Evolutionary conservation across 2,797 vertebrate genomes (phyloP).

Genomic region (Amphiprion clarkii): DNA sequence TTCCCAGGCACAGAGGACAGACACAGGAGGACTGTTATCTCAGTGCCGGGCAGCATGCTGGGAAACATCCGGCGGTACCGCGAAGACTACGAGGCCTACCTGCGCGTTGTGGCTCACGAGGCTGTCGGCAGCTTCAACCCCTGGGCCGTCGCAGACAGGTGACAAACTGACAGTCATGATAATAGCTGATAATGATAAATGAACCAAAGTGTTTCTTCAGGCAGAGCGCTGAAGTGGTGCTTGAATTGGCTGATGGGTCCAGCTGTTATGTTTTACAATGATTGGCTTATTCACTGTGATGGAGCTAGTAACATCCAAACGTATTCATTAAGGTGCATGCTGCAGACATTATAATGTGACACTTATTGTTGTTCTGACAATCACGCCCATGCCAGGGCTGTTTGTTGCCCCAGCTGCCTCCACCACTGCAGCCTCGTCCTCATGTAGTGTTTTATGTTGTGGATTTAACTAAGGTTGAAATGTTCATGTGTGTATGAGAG

Average conservation of each 20-base stretch:
- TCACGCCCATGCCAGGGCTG: no score
- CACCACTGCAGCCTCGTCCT: not conserved
- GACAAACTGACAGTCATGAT: slow-evolving; percentile 25
- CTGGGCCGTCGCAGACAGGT: slow-evolving; percentile 92
- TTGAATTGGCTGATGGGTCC: not conserved
- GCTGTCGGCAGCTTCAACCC: slow-evolving; percentile 88
- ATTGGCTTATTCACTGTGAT: not conserved
- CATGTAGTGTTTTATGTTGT: not conserved
- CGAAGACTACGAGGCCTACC: slow-evolving; percentile 84
- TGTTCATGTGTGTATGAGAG: not conserved
- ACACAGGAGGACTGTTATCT: slow-evolving; percentile 66
- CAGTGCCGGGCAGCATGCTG: slow-evolving; percentile 83
- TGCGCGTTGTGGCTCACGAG: slow-evolving; percentile 87
- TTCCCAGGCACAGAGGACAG: slow-evolving; percentile 48
- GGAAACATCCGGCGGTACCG: slow-evolving; percentile 87
- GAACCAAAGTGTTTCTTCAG: not conserved
- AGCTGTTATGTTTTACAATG: not conserved
- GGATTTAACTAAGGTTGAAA: not conserved
- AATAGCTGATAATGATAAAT: not conserved
- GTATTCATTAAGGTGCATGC: not conserved
- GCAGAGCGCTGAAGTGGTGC: not conserved
- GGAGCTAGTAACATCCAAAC: not conserved
- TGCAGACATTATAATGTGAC: not conserved
- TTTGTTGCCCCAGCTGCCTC: not conserved
- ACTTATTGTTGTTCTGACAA: no score